phyloP scores from a whole-genome alignment of 2,113 vertebrate genomes.

The Nesoenas mayeri region DNA sequence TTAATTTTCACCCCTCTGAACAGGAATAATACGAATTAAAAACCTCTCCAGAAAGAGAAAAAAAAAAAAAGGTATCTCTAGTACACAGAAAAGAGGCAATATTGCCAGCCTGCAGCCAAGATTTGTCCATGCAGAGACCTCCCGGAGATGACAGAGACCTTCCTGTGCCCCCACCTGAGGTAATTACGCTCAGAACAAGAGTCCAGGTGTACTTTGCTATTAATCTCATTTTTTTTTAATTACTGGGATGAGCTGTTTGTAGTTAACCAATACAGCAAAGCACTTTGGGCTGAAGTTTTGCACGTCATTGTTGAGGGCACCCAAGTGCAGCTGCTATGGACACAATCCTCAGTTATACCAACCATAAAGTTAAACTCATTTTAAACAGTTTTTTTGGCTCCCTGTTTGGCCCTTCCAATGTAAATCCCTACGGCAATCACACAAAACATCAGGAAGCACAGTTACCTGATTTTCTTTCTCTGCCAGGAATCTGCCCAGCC shows the following conservation, averaged over 20 bases:
- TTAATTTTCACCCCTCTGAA: rapidly evolving
- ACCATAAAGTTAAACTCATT: rapidly evolving
- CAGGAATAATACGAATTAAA: rapidly evolving
- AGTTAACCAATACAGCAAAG: rapidly evolving
- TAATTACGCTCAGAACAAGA: rapidly evolving
- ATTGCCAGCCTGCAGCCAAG: rapidly evolving
- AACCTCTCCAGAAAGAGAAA: not conserved
- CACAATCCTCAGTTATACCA: not conserved
- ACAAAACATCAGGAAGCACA: rapidly evolving
- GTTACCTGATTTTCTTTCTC: slow-evolving; percentile 85
- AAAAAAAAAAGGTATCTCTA: rapidly evolving
- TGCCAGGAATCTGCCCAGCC: slow-evolving; percentile 92
- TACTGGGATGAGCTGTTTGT: not conserved
- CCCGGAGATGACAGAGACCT: rapidly evolving
- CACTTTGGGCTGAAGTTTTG: rapidly evolving
- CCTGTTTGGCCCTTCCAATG: rapidly evolving
- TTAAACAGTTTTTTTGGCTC: not conserved
- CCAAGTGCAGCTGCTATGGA: not conserved
- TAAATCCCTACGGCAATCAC: not conserved
- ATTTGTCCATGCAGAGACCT: not conserved
- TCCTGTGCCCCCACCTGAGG: too few relatives aligned
- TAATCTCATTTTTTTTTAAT: not conserved
- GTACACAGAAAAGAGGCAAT: rapidly evolving
- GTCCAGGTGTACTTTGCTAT: not conserved
- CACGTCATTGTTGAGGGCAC: not conserved